phyloP scores from a whole-genome alignment of 2,888 invertebrate species.

The Xylocampa areola region DNA sequence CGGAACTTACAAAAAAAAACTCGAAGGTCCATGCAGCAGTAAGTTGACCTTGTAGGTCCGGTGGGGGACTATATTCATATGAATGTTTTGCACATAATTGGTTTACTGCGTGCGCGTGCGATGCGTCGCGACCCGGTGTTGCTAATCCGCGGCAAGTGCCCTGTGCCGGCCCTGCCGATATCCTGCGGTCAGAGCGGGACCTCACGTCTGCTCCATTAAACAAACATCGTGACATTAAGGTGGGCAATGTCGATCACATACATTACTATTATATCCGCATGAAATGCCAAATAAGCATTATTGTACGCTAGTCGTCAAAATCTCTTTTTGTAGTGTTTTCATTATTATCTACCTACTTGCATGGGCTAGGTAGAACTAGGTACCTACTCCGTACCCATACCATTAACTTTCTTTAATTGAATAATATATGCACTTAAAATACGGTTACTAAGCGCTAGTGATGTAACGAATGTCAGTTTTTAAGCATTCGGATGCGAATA shows the following conservation, averaged over 20 bases:
- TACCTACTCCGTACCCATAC: too few species aligned
- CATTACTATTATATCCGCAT: conserved; percentile 15
- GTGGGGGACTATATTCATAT: too few species aligned
- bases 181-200: conserved; percentile 65
- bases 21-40: too few species aligned
- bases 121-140: conserved; percentile 75
- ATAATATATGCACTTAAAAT: too few species aligned
- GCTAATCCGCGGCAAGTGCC: conserved; percentile 69
- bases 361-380: too few species aligned
- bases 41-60: too few species aligned
- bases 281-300: neutral
- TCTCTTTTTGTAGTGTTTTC: neutral
- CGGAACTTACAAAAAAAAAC: too few species aligned
- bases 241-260: conserved; percentile 31
- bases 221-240: conserved; percentile 57
- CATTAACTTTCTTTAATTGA: too few species aligned
- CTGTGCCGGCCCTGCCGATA: conserved; percentile 64
- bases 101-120: conserved; percentile 41
- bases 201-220: conserved; percentile 60
- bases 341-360: too few species aligned
- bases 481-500: too few species aligned
- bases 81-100: conserved; percentile 24
- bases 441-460: too few species aligned
- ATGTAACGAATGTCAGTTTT: too few species aligned
- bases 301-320: neutral